Evolutionary conservation across 2,113 vertebrate genomes (phyloP), one percentile per base, ranked within the genome.

Genomic region (Sinosuthora webbiana): DNA sequence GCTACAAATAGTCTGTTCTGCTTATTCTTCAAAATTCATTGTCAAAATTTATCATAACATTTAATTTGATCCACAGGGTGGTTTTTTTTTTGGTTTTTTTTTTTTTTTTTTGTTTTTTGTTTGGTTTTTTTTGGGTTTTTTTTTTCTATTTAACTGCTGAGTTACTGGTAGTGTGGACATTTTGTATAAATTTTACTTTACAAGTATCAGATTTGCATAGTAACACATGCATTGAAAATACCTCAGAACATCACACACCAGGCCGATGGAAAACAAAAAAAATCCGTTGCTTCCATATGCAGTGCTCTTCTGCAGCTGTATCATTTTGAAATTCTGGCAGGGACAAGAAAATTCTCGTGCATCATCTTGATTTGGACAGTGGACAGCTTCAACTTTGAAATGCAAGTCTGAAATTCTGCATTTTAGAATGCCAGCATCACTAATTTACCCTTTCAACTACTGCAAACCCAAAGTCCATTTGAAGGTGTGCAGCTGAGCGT

Each of bases 221-320:
- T 53, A 69, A 16, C 21, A 50, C 18, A 22, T 7, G 6, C 15
- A n/a, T 18, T 67, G 42, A 18, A 67, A 78, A 78, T 42, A 81
- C 19, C 49, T 49, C 47, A 60, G 41, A 85, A 79, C 19, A 19
- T 9, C 42, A 70, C n/a, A 22, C 5, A 8, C 5, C 33, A 7
- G 0, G 0, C 5, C 59, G 31, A 69, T 9, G 6, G 31, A 49
- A 89, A 60, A 2, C n/a, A 81, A 76, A 49, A 45, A 64, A 60
- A 30, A 37, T 28, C 68, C 75, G 4, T 63, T 87, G 5, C 33
- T 78, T 75, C 23, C 27, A 21, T 23, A 20, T 33, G 33, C 7
- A 55, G n/a, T n/a, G 30, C 23, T 68, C n/a, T 52, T 47, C 50
- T 4, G 11, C 39, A 73, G 15, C 60, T 76, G 20, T 11, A 47